A percentile compares a stretch with the other conserved stretches of the same genome.
These are phyloP conservation scores for Drosophila birchii DNA, from an alignment of 2,888 invertebrate species.

Conservation along the genomic window DNA sequence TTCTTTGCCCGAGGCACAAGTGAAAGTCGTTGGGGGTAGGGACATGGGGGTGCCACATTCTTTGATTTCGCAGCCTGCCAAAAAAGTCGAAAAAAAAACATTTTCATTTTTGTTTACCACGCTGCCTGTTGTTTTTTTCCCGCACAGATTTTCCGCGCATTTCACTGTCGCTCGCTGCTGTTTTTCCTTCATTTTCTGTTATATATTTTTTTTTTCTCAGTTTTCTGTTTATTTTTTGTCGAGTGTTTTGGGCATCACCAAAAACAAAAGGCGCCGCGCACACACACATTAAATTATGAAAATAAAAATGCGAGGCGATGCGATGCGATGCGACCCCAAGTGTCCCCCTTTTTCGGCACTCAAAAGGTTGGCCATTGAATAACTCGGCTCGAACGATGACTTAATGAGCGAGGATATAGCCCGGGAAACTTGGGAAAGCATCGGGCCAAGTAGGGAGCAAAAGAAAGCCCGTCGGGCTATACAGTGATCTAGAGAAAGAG, in stretches of 20 bases:
- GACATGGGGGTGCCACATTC: slow-evolving; percentile 36
- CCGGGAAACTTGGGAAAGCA: slow-evolving; percentile 3
- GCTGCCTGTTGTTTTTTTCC: slow-evolving; percentile 25
- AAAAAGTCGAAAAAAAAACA: slow-evolving; percentile 11
- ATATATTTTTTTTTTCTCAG: not conserved
- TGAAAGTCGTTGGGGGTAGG: slow-evolving; percentile 58
- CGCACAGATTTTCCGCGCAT: slow-evolving; percentile 73
- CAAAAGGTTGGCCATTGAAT: slow-evolving; percentile 78
- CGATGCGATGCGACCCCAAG: slow-evolving; percentile 27
- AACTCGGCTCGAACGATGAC: slow-evolving; percentile 74
- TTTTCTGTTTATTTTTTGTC: slow-evolving; percentile 42
- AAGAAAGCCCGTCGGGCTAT: not conserved
- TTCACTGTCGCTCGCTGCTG: slow-evolving; percentile 47
- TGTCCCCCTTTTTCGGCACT: slow-evolving; percentile 47
- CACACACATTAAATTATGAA: slow-evolving; percentile 74
- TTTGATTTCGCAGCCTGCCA: slow-evolving; percentile 47
- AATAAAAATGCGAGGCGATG: slow-evolving; percentile 66
- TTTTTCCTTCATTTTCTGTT: slow-evolving; percentile 9
- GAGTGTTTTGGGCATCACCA: slow-evolving; percentile 72
- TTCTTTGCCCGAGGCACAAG: slow-evolving; percentile 66
- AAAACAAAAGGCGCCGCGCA: slow-evolving; percentile 61
- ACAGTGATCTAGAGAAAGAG: not conserved
- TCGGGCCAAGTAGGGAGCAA: not conserved
- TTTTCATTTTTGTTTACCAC: slow-evolving; percentile 47
- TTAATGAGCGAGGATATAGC: slow-evolving; percentile 63